Evolutionary conservation across 2,888 invertebrate genomes (phyloP), one percentile per base, ranked within the genome.

Genomic region (Patella pellucida): DNA sequence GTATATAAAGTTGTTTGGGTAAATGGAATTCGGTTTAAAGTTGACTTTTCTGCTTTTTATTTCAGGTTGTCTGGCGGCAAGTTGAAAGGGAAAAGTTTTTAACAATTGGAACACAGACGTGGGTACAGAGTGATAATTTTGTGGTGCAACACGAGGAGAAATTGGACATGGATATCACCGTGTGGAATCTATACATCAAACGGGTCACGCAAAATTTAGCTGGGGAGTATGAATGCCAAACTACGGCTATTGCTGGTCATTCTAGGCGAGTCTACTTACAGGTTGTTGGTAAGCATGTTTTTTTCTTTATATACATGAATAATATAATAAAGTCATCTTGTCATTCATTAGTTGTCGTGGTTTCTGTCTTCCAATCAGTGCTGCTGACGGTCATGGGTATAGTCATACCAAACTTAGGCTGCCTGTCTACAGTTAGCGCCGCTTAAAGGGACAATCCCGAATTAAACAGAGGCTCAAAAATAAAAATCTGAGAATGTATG

Each of bases 31-130:
- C 27, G 3, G 27, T 27, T 27, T 27, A 41, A 41, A 41, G 0
- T 5, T 41, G 3, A 62, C n/a, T 62, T 9, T 62, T 15, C 15
- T 19, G 23, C 14, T 62, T 11, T 62, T 11, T 62, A 2, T 72
- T 74, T 50, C 69, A 86, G 85, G 85, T 86, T 62, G 84, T 84
- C 9, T 86, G 86, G 86, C 76, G 85, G 19, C 76, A 80, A n/a
- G 72, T 80, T 27, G 79, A 81, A 11, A 80, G 80, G 15, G 83
- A 83, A 50, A 83, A 82, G 72, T 84, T 85, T 19, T 77, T 85
- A 56, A 84, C 85, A 11, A 83, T 86, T 9, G 86, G 86, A 4
- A 79, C 81, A 16, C 78, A 84, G 77, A 82, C 82, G 14, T 86
- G 83, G 79, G 79, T 85, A 1, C 83, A 82, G 19, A 83, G 82